Base-by-base conservation (phyloP, 1,140 invertebrate species). In the Drosophila parabipectinata region DNA sequence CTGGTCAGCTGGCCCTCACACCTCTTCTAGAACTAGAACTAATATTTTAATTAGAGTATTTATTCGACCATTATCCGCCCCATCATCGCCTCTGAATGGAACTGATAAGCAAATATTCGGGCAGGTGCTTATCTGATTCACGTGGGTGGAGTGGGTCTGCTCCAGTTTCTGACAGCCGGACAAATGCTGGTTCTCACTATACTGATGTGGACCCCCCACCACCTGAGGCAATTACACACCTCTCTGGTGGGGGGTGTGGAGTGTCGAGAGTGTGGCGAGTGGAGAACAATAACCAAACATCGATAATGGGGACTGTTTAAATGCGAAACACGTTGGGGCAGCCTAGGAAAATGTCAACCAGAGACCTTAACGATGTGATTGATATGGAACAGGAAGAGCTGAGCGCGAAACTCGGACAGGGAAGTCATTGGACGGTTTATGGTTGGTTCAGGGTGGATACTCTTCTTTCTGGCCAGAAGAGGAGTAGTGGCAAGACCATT, bases 361-460 rank as follows among this genome's bases (percentile, higher is more conserved):
- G 30, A 71, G 51, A 76, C 64, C 77, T 84, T 82, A 73, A 62
- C 71, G 47, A 54, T 21, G 50, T 83, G 76, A 84, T 83, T 84
- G 72, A 83, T 79, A 68, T 84, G 68, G 80, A 80, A 66, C 81
- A 85, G 80, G 80, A 84, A 84, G 77, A 84, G 10, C 41, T 5
- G 39, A 21, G 37, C 72, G 48, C 47, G 54, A 57, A 72, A 32
- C 28, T 47, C 69, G 34, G 68, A 73, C 51, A 12, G 72, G 81
- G 57, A 80, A 85, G 60, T 85, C 77, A 66, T 56, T 55, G 77
- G 67, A 81, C 72, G 72, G 59, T 69, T 77, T 61, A 80, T 66
- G 62, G 51, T 58, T 44, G 41, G 53, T 68, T 64, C 72, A 58
- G 73, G 74, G 32, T 68, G 77, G 39, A n/a, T 2, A 79, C 58